Percentiles rank a stretch among this genome's conserved stretches.
phyloP scores from a whole-genome alignment of 2,797 vertebrate species.

The Furcifer pardalis region DNA sequence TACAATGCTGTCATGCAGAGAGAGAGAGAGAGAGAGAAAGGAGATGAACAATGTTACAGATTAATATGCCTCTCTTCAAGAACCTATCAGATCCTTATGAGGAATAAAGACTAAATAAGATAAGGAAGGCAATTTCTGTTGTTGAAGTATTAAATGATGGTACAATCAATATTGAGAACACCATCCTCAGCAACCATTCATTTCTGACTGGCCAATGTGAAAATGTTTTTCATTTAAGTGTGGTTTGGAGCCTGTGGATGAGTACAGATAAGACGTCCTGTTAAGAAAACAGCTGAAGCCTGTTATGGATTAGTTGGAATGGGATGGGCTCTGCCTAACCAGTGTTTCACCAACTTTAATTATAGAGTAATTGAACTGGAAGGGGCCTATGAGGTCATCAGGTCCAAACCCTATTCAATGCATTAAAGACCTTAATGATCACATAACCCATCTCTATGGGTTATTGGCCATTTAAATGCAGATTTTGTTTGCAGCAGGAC shows the following conservation, averaged over 20 bases:
- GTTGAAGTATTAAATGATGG: constrained; percentile 8
- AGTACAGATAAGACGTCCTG: background rate
- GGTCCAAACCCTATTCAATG: too few relatives aligned
- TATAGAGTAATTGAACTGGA: too few relatives aligned
- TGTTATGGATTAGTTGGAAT: constrained; percentile 38
- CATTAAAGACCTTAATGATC: constrained; percentile 37
- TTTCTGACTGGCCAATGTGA: constrained; percentile 13
- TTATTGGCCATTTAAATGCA: constrained; percentile 30
- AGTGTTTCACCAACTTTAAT: constrained; percentile 50
- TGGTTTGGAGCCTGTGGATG: constrained; percentile 22
- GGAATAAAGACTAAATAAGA: background rate
- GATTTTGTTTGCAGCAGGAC: constrained; percentile 38
- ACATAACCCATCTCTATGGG: constrained; percentile 19
- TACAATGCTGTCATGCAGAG: background rate
- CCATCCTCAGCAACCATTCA: background rate
- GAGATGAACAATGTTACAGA: background rate
- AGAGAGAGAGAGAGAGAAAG: background rate
- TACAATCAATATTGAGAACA: constrained; percentile 25
- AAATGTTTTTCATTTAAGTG: constrained; percentile 16
- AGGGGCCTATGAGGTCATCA: too few relatives aligned
- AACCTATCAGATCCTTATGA: background rate
- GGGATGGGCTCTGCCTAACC: constrained; percentile 44
- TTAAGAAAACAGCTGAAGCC: constrained; percentile 24
- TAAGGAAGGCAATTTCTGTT: constrained; percentile 4
- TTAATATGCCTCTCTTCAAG: background rate